phyloP scores from a whole-genome alignment of 1,140 invertebrate genomes.

The Hypothenemus hampei region DNA sequence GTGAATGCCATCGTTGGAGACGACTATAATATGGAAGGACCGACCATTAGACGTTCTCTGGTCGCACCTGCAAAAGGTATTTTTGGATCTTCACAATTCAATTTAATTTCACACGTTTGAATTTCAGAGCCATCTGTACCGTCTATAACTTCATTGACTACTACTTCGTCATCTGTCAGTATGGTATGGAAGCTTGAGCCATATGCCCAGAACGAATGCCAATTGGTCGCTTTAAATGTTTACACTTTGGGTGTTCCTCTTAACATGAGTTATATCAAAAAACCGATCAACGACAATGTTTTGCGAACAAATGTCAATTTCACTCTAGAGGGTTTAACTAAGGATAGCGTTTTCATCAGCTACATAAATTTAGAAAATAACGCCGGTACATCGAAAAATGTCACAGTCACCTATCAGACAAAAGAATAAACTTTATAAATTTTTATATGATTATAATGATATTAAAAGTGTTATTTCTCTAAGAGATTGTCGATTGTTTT shows the following conservation, averaged over 20 bases:
- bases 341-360: constrained; percentile 4
- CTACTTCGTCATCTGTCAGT: not conserved
- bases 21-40: constrained; percentile 2
- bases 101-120: not conserved
- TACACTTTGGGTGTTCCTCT: not conserved
- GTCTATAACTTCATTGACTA: not conserved
- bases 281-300: constrained; percentile 4
- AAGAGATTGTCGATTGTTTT: too few relatives aligned
- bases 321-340: not conserved
- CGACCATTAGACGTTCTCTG: not conserved
- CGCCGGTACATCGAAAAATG: constrained; percentile 4
- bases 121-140: not conserved
- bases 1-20: constrained; percentile 7
- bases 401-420: constrained; percentile 8
- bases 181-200: constrained; percentile 3
- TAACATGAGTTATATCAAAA: not conserved
- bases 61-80: not conserved
- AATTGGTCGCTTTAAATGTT: not conserved
- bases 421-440: not conserved
- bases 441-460: not conserved
- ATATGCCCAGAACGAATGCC: not conserved
- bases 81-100: not conserved
- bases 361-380: constrained; percentile 1
- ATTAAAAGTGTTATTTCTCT: too few relatives aligned
- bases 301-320: not conserved